Conservation (phyloP, 2,888 invertebrate genomes). For the Melipona beecheii region DNA sequence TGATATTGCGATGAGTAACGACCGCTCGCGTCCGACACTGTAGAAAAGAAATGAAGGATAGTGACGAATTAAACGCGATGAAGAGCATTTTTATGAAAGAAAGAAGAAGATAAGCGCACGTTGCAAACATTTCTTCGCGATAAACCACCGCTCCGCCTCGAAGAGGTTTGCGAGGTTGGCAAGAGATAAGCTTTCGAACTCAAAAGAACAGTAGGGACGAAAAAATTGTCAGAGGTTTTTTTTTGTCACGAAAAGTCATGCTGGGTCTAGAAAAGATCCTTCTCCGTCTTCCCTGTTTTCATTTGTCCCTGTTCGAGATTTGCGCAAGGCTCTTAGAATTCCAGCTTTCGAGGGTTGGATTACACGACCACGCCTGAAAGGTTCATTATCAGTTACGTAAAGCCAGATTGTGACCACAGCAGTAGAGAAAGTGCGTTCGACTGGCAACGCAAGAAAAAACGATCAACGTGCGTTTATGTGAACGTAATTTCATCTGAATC, state of each 20-base stretch:
- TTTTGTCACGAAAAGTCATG: not conserved
- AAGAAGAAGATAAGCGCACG: not conserved
- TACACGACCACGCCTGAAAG: constrained; percentile 60
- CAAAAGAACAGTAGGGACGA: not conserved
- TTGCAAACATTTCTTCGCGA: too few species aligned
- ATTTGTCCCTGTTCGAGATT: not conserved
- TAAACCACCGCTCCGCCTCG: not conserved
- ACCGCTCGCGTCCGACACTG: constrained; percentile 93
- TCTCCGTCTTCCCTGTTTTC: not conserved
- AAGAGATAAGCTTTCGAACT: not conserved
- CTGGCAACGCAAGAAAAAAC: constrained; percentile 34
- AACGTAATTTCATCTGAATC: constrained; percentile 17
- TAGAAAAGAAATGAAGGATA: constrained; percentile 72
- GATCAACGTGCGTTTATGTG: constrained; percentile 13
- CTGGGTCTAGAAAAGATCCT: not conserved
- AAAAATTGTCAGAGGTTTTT: not conserved
- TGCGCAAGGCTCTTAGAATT: not conserved
- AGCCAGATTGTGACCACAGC: constrained; percentile 52
- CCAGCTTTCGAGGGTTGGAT: constrained; percentile 33
- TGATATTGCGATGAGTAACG: constrained; percentile 91
- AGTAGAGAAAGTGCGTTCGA: constrained; percentile 76
- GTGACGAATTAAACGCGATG: constrained; percentile 29
- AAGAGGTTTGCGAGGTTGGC: too few species aligned
- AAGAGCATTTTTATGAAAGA: not conserved
- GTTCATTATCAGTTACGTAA: constrained; percentile 83